These are phyloP conservation scores for Neogale vison DNA, from an alignment of 2,113 vertebrate genomes.

Conservation along the genomic window DNA sequence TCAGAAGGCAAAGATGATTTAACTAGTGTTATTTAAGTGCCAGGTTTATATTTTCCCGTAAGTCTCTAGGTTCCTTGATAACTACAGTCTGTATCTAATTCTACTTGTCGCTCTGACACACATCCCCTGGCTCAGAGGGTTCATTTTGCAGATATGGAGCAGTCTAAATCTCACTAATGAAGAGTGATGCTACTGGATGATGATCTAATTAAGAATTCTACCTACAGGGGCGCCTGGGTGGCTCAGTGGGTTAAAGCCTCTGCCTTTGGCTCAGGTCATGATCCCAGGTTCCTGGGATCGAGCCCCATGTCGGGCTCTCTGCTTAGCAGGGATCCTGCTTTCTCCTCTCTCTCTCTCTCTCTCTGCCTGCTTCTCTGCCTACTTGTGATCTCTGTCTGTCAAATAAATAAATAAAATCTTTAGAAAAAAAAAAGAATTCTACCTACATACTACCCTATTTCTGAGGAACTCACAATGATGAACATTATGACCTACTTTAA, in stretches of 20 bases:
- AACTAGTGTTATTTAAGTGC: slow-evolving; percentile 1
- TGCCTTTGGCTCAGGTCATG: no score
- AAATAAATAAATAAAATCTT: no score
- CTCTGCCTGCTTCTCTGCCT: no score
- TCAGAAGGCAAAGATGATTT: slow-evolving; percentile 41
- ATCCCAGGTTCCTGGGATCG: no score
- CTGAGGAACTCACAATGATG: not conserved
- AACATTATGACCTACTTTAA: not conserved
- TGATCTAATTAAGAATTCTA: not conserved
- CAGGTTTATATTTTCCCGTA: slow-evolving; percentile 26
- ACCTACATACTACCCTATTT: not conserved
- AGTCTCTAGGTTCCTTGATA: not conserved
- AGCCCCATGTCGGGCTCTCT: no score
- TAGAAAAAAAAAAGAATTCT: not conserved
- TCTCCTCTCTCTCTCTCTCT: no score
- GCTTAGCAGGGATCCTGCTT: no score
- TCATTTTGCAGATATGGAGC: not conserved
- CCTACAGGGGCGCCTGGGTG: not conserved
- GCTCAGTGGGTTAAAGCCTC: no score
- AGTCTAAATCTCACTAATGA: not conserved
- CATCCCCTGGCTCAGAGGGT: not conserved
- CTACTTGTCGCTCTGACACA: not conserved
- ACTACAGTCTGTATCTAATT: not conserved
- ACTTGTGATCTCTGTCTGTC: no score
- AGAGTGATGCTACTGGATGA: not conserved